Evolutionary conservation across 1,140 invertebrate genomes (phyloP).

Genomic region (Aradophagus sp.): DNA sequence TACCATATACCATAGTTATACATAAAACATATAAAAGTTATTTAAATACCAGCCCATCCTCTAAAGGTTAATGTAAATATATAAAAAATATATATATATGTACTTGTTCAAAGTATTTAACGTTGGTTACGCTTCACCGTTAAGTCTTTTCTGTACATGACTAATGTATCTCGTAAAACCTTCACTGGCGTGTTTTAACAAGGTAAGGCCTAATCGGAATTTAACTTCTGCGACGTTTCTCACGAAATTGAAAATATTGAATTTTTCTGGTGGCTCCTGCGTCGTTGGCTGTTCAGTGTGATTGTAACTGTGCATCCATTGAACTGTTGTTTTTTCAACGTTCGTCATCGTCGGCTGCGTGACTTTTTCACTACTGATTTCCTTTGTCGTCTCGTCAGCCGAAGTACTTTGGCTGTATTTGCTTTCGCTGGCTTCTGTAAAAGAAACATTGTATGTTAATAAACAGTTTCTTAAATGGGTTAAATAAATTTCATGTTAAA

Average conservation of each 20-base stretch:
- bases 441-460: too few species aligned
- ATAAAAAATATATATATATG: too few species aligned
- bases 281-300: constrained; percentile 51
- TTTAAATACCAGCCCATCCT: too few species aligned
- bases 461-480: too few species aligned
- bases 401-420: constrained; percentile 37
- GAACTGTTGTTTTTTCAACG: constrained; percentile 49
- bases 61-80: too few species aligned
- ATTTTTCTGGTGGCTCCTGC: constrained; percentile 54
- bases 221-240: constrained; percentile 75
- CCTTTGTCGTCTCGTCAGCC: constrained; percentile 1
- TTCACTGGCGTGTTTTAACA: constrained; percentile 74
- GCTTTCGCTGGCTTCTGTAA: too few species aligned
- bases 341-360: constrained; percentile 28
- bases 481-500: too few species aligned
- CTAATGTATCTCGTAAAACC: constrained; percentile 74
- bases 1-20: too few species aligned
- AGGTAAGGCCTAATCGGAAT: constrained; percentile 72
- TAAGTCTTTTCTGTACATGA: constrained; percentile 74
- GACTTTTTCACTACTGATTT: not conserved
- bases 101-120: too few species aligned
- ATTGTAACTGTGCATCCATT: constrained; percentile 55
- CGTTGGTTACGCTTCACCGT: constrained; percentile 68
- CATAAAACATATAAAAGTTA: too few species aligned
- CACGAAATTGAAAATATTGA: constrained; percentile 71